Base-by-base conservation (phyloP, 2,888 invertebrate genomes). In the Molanna angustata region DNA sequence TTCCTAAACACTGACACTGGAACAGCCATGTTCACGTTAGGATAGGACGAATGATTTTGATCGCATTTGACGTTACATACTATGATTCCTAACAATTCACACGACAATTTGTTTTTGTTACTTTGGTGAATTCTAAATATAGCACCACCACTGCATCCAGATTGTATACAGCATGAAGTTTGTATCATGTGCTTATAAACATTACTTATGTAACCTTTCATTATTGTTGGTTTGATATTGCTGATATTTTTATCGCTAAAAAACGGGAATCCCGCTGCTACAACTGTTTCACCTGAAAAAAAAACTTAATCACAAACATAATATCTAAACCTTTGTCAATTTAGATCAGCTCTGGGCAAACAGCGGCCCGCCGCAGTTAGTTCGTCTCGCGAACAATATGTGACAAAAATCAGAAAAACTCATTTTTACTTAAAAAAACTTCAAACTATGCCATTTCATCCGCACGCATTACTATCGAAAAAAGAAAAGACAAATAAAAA, bases 101-200 rank as follows among this genome's bases (percentile, higher is more conserved):
- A 51, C 16, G n/a, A 7, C 18, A 21, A 19, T 11, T 9, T 7
- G n/a, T n/a, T n/a, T 18, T 19, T 13, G 67, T 19, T 59, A 2
- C 63, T 66, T 53, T 68, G 71, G 33, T 61, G 63, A 45, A 74
- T 62, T 14, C 79, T 71, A 61, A 79, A 69, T 61, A 84, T 76
- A 3, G 82, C 80, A 0, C 83, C 84, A 2, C 84, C 84, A 57
- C 84, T 84, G 60, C 78, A 76, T 1, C 84, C 83, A 0, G 80
- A 79, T 64, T 83, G 81, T 7, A 82, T 76, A 64, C 80, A 80
- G 63, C 83, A 83, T 1, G 82, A 82, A 1, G 83, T 83, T 64
- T 81, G 82, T 49, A 84, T 64, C 75, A 82, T 77, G 54, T 74
- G 76, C 0, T 74, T 69, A 13, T 77, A 74, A 21, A 70, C 71